A percentile compares a stretch with the other conserved stretches of the same genome.
These are phyloP conservation scores for Dorcus hopei DNA, from an alignment of 2,888 invertebrate species.

Conservation along the genomic window DNA sequence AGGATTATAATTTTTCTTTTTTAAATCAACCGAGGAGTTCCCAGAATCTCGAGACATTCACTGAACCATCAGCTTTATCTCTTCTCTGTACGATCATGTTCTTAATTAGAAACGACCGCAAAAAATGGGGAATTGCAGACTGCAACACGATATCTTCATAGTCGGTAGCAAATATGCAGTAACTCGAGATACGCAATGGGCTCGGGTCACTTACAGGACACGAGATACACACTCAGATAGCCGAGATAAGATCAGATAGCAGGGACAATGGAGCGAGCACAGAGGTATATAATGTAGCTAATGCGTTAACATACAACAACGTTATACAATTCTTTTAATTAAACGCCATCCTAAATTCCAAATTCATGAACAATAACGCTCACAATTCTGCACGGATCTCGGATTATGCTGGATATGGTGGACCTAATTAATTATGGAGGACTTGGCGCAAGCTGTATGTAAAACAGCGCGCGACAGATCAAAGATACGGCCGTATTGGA, in stretches of 20 bases:
- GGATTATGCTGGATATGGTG: neutral
- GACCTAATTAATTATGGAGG: slow-evolving; percentile 39
- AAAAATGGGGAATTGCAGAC: no score
- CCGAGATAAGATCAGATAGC: slow-evolving; percentile 18
- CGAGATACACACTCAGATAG: slow-evolving; percentile 18
- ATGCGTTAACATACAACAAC: slow-evolving; percentile 21
- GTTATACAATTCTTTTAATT: neutral
- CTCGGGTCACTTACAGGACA: neutral
- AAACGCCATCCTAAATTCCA: neutral
- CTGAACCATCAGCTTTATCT: no score
- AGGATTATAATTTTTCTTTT: no score
- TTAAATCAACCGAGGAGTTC: no score
- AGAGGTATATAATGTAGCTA: slow-evolving; percentile 28
- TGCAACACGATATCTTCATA: no score
- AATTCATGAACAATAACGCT: neutral
- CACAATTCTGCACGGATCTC: neutral
- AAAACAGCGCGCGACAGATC: slow-evolving; percentile 42
- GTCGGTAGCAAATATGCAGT: no score
- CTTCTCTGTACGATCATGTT: no score
- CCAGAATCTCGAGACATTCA: no score
- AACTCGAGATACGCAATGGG: neutral
- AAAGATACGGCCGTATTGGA: slow-evolving; percentile 43
- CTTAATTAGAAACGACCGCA: no score
- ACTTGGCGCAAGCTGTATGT: slow-evolving; percentile 36
- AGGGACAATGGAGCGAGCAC: slow-evolving; percentile 18